Base-by-base conservation (phyloP, 1,140 invertebrate genomes). In the Danaus melanippus region DNA sequence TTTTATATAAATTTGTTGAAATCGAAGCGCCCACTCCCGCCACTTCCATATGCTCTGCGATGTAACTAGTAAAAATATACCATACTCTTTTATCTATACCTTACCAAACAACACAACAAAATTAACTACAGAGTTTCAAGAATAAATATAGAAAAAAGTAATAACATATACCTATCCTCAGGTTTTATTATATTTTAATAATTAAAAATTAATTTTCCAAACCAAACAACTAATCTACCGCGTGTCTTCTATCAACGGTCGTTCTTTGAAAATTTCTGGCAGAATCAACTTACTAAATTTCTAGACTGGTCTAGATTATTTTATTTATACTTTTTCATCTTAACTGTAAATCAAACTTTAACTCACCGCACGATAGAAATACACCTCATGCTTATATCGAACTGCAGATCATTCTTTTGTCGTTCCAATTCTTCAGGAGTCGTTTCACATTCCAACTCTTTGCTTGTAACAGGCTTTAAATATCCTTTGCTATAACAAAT, bases 301-400 rank as follows among this genome's bases (percentile, higher is more conserved):
- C 21, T 32, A 7, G 0, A 32, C 21, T 32, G 7, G 21, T 32
- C 21, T 32, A 32, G 21, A 32, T 32, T 4, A 32, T 32, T 32
- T 32, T 32, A 5, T 8, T 32, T 32, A 32, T 32, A 8, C 5
- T 32, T 32, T 32, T 32, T 32, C 6, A 32, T 32, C 6, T 32
- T 32, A 32, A 32, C 21, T 8, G 21, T 32, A 5, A 1, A 7
- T 7, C 0, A 7, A 32, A 50, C 49, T 44, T 52, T 8, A 12
- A 58, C 67, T 74, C 89, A 93, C 76, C 91, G 86, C 15, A 95
- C 76, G 64, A 95, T 91, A 0, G 92, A 90, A 41, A 95, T 89
- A 50, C 90, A 92, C 53, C 92, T 89, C 68, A 94, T 90, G 10
- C 90, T 91, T 67, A 93, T 92, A 61, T 93, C 92, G 69, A 93